Conservation (phyloP, 1,140 invertebrate species). For the Rhyzopertha dominica region DNA sequence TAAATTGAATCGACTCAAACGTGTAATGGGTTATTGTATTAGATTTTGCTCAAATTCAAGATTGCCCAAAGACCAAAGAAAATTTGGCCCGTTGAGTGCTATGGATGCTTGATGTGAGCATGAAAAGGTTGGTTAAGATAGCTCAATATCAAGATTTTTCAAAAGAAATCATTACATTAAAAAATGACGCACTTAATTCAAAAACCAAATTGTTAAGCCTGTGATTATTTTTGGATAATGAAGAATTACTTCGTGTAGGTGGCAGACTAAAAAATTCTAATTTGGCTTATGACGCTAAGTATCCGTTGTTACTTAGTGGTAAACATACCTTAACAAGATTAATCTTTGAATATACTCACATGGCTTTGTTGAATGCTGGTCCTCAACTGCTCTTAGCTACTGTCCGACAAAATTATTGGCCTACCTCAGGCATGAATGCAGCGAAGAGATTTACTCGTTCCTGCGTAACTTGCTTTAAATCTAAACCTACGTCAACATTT, state of each 20-base stretch:
- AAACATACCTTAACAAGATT: slow-evolving; percentile 25
- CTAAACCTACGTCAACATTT: too few species aligned
- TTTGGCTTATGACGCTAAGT: too few species aligned
- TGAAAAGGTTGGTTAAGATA: not conserved
- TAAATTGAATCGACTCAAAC: slow-evolving; percentile 5
- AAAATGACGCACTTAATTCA: slow-evolving; percentile 2
- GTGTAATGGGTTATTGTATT: slow-evolving; percentile 14
- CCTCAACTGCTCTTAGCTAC: slow-evolving; percentile 24
- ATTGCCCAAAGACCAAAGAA: not conserved
- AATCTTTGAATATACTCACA: slow-evolving; percentile 29
- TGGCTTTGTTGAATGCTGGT: slow-evolving; percentile 28
- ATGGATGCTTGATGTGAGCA: slow-evolving; percentile 8
- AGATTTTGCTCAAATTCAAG: slow-evolving; percentile 15
- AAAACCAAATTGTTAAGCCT: slow-evolving; percentile 27
- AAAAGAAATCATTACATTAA: slow-evolving; percentile 11
- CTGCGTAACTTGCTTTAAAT: slow-evolving; percentile 18
- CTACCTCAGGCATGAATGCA: slow-evolving; percentile 21
- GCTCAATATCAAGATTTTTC: slow-evolving; percentile 13
- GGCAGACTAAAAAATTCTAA: too few species aligned
- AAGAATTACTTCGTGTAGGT: slow-evolving; percentile 43
- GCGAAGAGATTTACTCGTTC: slow-evolving; percentile 15
- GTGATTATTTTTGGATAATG: slow-evolving; percentile 41
- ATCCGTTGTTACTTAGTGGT: too few species aligned
- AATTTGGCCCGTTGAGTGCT: slow-evolving; percentile 4
- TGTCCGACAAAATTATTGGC: slow-evolving; percentile 31